Base-by-base conservation (phyloP, 2,113 vertebrate genomes). In the Mirounga angustirostris region DNA sequence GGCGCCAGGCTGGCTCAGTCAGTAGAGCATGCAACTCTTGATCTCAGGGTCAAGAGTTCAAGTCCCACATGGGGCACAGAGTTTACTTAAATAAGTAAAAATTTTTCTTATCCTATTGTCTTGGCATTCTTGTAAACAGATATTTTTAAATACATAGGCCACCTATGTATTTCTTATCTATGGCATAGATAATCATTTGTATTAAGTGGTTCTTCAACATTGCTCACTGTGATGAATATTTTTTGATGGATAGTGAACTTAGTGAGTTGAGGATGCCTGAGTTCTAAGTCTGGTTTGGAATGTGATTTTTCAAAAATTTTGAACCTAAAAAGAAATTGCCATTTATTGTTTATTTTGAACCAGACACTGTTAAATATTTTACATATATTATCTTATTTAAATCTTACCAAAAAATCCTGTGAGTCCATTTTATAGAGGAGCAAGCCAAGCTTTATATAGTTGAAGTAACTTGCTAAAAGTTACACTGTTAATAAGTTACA, bases 341-440 rank as follows among this genome's bases (percentile, higher is more conserved):
- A 76, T 46, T 63, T 87, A 76, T 73, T 91, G 16, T 97, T 97
- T 95, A 81, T 46, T 79, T 94, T 67, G 22, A 95, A 7, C 30
- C 46, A 93, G 82, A 73, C 12, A 74, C 33, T 81, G 36, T 36
- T 30, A 69, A 80, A 90, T 61, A 74, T 58, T 96, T 96, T 92
- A 24, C n/a, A 94, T 87, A 56, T 7, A 71, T 87, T 76, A 52
- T 46, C 71, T 50, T 86, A 28, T 63, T 93, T 80, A 61, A 79
- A 80, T 87, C 19, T 63, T 80, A 83, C 16, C 43, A 36, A 13
- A 80, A 85, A 90, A 69, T 63, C 58, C 59, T 76, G 10, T 61
- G 58, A 63, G 83, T 92, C 54, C 5, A 36, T 86, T 94, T 97
- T 24, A 87, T 28, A 67, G 43, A 59, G 0, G 0, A 95, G 26